These are phyloP conservation scores for Rhadina sibilatrix DNA, from an alignment of 2,113 vertebrate species.

Conservation along the genomic window DNA sequence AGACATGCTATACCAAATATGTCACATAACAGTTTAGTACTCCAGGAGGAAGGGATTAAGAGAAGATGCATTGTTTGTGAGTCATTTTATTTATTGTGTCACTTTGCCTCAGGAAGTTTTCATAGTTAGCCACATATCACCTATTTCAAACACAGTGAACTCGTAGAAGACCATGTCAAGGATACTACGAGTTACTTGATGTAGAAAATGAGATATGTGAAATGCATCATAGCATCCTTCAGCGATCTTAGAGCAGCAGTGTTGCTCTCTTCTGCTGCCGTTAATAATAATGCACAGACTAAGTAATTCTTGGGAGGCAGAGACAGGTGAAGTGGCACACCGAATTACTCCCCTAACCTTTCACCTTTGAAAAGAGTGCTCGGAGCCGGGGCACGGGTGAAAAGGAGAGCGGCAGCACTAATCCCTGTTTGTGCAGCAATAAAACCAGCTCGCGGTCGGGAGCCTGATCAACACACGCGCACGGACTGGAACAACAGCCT, in stretches of 20 bases:
- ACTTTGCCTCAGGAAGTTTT: background rate
- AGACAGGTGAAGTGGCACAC: slow-evolving; percentile 21
- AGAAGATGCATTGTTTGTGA: slow-evolving; percentile 9
- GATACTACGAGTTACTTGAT: background rate
- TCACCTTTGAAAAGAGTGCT: background rate
- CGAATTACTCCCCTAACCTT: background rate
- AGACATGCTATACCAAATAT: background rate
- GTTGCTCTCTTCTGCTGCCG: background rate
- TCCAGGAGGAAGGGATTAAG: background rate
- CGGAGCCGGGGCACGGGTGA: background rate
- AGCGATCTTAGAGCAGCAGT: background rate
- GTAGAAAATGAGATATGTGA: slow-evolving; percentile 5
- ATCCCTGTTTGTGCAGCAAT: slow-evolving; percentile 32
- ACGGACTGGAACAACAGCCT: background rate
- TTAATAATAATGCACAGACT: background rate
- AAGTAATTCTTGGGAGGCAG: background rate
- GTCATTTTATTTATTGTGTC: slow-evolving; percentile 40
- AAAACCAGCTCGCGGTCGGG: background rate
- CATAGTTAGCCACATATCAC: background rate
- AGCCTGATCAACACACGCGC: slow-evolving; percentile 18
- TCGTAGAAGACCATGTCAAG: background rate
- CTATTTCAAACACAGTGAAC: slow-evolving; percentile 14
- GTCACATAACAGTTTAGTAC: background rate
- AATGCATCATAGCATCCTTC: background rate
- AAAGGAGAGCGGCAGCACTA: background rate